A percentile compares a stretch with the other conserved stretches of the same genome.
Conservation (phyloP, 1,140 invertebrate genomes). For the Rhynchophorus ferrugineus region DNA sequence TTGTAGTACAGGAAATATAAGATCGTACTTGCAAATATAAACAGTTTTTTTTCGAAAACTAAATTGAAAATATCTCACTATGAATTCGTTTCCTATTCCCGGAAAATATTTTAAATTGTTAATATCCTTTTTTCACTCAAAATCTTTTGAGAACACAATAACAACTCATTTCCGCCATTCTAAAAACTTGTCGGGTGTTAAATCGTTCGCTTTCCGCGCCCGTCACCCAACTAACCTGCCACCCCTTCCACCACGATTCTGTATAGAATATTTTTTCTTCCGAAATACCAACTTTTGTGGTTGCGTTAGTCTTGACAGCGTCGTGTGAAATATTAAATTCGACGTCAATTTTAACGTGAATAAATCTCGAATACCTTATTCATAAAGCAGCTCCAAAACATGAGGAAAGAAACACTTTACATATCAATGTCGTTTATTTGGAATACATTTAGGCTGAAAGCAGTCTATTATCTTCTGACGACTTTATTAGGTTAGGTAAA, state of each 20-base stretch:
- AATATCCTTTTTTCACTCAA: too few relatives aligned
- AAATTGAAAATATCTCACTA: too few relatives aligned
- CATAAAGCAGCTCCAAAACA: not conserved
- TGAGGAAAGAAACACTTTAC: not conserved
- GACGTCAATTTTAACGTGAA: not conserved
- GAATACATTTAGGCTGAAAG: not conserved
- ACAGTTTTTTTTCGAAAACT: too few relatives aligned
- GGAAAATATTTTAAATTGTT: too few relatives aligned
- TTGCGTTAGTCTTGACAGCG: not conserved
- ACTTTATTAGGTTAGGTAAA: not conserved
- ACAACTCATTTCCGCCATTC: not conserved
- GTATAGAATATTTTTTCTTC: not conserved
- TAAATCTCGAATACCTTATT: not conserved
- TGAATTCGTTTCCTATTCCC: too few relatives aligned
- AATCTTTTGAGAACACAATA: too few relatives aligned
- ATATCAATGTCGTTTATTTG: not conserved
- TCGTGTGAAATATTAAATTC: not conserved
- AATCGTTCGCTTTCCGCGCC: not conserved
- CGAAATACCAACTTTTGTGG: not conserved
- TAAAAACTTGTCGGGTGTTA: not conserved
- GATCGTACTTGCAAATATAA: too few relatives aligned
- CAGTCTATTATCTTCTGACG: not conserved
- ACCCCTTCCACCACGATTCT: not conserved
- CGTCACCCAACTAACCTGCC: too few relatives aligned
- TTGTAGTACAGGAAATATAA: too few relatives aligned